Evolutionary conservation across 2,888 invertebrate species (phyloP), one percentile per base, ranked within the genome.

Genomic region (Diaphora mendica): DNA sequence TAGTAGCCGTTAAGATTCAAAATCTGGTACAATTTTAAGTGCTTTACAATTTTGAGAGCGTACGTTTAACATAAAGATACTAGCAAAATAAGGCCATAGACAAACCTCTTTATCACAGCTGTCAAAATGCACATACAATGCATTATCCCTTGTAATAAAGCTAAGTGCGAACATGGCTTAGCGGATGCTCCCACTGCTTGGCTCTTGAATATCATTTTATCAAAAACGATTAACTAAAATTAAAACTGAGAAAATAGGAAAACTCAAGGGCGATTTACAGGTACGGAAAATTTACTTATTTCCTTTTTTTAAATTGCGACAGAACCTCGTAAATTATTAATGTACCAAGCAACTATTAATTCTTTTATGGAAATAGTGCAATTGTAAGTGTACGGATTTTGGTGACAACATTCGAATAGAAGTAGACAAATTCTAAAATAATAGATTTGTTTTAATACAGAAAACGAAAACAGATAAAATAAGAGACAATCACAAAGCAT

Each of bases 81-180:
- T 83, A 83, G 84, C 74, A 73, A 83, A 78, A 75, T 76, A 84
- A 87, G 82, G 89, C 93, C 94, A 95, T 94, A 95, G 94, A 93
- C 95, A 93, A 93, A 90, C 88, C 94, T 92, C 93, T 94, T 91
- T 94, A 95, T 95, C 95, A 95, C 95, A 95, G 95, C 91, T 95
- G 91, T 90, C 87, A 88, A 95, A 95, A 95, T 95, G 95, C 95
- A 94, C 87, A 90, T 86, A 82, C 86, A 90, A 93, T 94, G 94
- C 94, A 94, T 94, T 90, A 89, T 92, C 90, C 90, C 88, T 92
- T 90, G 91, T 91, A 87, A 90, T 91, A 92, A 91, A 94, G 90
- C 92, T 93, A 91, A 91, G 91, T 93, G 92, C 90, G 89, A 91
- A 91, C 90, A 93, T 94, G 95, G 94, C 94, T 89, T 91, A 77